Evolutionary conservation across 2,797 vertebrate genomes (phyloP).

Genomic region (Falco concolor): DNA sequence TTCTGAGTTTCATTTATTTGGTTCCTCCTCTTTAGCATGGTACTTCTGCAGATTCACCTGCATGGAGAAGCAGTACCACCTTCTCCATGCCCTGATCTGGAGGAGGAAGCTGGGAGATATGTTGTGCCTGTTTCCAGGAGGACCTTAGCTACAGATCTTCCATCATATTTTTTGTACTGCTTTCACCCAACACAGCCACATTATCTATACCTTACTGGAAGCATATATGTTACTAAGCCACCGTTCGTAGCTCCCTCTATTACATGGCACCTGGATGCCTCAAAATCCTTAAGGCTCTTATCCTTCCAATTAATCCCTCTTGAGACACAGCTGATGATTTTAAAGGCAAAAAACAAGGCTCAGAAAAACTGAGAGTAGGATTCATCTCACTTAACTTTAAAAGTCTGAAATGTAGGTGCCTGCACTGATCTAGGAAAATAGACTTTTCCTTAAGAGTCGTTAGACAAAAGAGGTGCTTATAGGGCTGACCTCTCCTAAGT

Average conservation of each 20-base stretch:
- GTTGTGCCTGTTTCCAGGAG: background rate
- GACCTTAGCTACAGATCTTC: background rate
- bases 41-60: background rate
- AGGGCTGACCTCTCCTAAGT: background rate
- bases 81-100: background rate
- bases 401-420: background rate
- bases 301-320: background rate
- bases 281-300: background rate
- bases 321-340: background rate
- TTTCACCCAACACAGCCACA: background rate
- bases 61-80: background rate
- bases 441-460: background rate
- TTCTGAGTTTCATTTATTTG: constrained; percentile 33
- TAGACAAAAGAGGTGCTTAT: background rate
- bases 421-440: background rate
- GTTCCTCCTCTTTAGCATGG: background rate
- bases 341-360: background rate
- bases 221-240: background rate
- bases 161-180: background rate
- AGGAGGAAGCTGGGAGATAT: background rate
- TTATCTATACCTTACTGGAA: background rate
- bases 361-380: background rate
- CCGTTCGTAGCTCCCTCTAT: background rate
- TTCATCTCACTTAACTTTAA: background rate
- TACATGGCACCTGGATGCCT: background rate